phyloP scores from a whole-genome alignment of 2,888 invertebrate genomes.

The Onchidella celtica region DNA sequence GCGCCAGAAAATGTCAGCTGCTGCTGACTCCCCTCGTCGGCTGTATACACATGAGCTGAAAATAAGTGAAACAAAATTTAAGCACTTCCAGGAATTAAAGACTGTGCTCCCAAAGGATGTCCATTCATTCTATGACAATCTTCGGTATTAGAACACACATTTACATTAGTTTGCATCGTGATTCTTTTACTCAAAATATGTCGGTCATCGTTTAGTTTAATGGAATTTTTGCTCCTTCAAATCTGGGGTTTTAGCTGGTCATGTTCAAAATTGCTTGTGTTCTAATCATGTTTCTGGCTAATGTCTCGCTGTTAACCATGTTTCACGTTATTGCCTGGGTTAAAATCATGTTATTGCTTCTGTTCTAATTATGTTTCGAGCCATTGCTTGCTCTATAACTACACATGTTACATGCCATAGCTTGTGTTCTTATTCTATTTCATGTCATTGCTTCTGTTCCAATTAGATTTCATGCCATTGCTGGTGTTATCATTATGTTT shows the following conservation, averaged over 20 bases:
- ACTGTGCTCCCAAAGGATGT: background rate
- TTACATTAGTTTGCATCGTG: too few species aligned
- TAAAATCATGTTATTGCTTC: background rate
- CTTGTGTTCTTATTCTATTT: background rate
- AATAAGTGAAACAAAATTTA: background rate
- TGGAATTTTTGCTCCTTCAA: too few species aligned
- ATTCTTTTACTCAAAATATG: too few species aligned
- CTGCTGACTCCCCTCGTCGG: background rate
- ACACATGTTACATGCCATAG: background rate
- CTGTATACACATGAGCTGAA: background rate
- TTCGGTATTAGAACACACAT: too few species aligned
- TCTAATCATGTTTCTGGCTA: background rate
- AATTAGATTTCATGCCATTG: background rate
- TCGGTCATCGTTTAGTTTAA: too few species aligned
- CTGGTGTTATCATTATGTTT: background rate
- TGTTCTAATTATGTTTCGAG: background rate
- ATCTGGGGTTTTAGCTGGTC: background rate
- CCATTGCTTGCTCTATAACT: background rate
- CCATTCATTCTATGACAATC: background rate
- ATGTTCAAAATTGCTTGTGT: background rate
- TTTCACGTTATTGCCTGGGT: background rate
- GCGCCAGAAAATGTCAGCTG: background rate
- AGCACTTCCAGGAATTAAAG: background rate
- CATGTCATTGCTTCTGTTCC: background rate
- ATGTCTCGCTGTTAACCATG: background rate